Conservation (phyloP, 1,140 invertebrate species). For the Ceratina japonica region DNA sequence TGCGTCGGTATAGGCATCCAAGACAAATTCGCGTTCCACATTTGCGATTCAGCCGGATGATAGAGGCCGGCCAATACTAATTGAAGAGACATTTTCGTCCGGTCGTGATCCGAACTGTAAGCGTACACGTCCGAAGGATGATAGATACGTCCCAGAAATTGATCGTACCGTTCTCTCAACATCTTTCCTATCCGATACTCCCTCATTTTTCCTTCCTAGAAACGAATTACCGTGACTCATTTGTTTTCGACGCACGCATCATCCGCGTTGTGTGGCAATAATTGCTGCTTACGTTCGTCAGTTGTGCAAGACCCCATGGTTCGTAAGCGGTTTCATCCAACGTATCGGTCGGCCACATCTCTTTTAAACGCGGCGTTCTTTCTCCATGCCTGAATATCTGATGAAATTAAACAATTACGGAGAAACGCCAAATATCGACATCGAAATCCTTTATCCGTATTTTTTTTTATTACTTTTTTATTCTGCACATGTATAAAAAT, state of each 20-base stretch:
- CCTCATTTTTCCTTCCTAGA: constrained; percentile 79
- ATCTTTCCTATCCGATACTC: constrained; percentile 80
- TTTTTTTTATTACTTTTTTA: too few relatives aligned
- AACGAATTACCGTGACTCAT: neutral
- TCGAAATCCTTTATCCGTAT: too few relatives aligned
- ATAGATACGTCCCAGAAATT: constrained; percentile 79
- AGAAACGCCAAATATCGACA: neutral
- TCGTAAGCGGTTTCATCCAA: constrained; percentile 63
- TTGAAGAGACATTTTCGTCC: constrained; percentile 82
- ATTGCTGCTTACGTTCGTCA: constrained; percentile 79
- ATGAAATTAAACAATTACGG: neutral
- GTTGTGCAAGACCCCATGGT: constrained; percentile 78
- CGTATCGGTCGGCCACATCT: constrained; percentile 78
- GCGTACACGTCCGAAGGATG: constrained; percentile 75
- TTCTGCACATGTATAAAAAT: too few relatives aligned
- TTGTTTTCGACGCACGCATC: neutral
- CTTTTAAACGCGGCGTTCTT: constrained; percentile 77
- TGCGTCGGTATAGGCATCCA: constrained; percentile 71
- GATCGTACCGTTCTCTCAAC: constrained; percentile 79
- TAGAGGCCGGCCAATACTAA: constrained; percentile 81
- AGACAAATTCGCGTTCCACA: constrained; percentile 76
- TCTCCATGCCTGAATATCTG: constrained; percentile 81
- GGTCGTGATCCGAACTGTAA: constrained; percentile 78
- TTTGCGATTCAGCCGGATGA: constrained; percentile 76
- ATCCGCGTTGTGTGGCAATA: neutral